These are phyloP conservation scores for Bagarius yarrelli DNA, from an alignment of 2,113 vertebrate genomes.

Conservation along the genomic window DNA sequence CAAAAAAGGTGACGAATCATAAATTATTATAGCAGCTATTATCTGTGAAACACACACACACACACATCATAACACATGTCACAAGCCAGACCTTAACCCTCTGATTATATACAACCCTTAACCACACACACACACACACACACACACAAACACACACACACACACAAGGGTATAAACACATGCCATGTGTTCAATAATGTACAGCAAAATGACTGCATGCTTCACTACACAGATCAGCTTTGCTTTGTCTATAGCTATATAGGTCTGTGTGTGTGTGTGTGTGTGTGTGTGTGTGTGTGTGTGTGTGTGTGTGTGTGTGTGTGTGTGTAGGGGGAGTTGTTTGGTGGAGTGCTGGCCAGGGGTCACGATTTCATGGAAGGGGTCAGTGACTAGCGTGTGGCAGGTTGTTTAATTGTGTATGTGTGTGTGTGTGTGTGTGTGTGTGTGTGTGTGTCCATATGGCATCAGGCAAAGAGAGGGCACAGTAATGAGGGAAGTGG, in stretches of 20 bases:
- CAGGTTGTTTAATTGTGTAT: conserved; percentile 41
- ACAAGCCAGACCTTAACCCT: not conserved
- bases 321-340: conserved; percentile 49
- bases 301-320: conserved; percentile 44
- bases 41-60: not conserved
- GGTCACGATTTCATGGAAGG: not conserved
- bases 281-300: conserved; percentile 45
- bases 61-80: not conserved
- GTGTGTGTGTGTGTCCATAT: conserved; percentile 65
- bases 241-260: conserved; percentile 16
- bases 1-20: no score
- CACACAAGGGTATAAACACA: conserved; percentile 16
- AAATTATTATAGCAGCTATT: no score
- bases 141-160: conserved; percentile 11
- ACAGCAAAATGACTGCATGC: conserved; percentile 31
- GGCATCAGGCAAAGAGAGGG: conserved; percentile 66
- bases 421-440: conserved; percentile 46
- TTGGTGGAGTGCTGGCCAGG: conserved; percentile 24
- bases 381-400: conserved; percentile 29
- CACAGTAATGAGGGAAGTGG: conserved; percentile 75
- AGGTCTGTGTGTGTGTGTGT: conserved; percentile 28
- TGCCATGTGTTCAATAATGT: conserved; percentile 22
- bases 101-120: no score
- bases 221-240: conserved; percentile 43
- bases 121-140: conserved; percentile 12